Evolutionary conservation across 2,888 invertebrate species (phyloP), one percentile per base, ranked within the genome.

Genomic region (Labia minor): DNA sequence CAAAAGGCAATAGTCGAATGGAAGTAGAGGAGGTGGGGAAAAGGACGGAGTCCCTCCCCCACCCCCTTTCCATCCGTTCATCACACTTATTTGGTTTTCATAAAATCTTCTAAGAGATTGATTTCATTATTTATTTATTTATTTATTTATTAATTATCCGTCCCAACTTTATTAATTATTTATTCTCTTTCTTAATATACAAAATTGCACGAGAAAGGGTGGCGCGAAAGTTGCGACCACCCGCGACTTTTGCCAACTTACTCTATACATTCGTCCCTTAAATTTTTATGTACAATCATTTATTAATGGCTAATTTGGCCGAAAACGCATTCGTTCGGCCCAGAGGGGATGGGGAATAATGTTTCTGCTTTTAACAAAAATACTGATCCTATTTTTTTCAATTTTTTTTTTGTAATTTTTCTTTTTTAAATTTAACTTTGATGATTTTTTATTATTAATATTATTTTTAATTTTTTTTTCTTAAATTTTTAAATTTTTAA

Each of bases 361-460:
- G 14, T 49, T n/a, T 49, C 16, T 49, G 14, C 16, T 49, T 49
- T 33, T 49, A 49, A 49, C 49, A 49, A 49, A 49, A 49, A 49
- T 49, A 49, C 49, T 49, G 49, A 49, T 49, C 49, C 49, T 49
- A 49, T 49, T 49, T 49, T 49, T 49, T n/a, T n/a, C n/a, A n/a
- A n/a, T 49, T 49, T 8, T 49, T 49, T 49, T 49, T n/a, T n/a
- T n/a, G n/a, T n/a, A n/a, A n/a, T n/a, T n/a, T n/a, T n/a, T n/a
- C n/a, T n/a, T n/a, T n/a, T 49, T 49, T 49, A 8, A n/a, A n/a
- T 49, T 49, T 14, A 49, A n/a, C 16, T 49, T n/a, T n/a, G n/a
- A 49, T 37, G 33, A 63, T 37, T 63, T 26, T 63, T 63, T n/a
- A n/a, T n/a, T n/a, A n/a, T n/a, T n/a, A n/a, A n/a, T n/a, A n/a